Evolutionary conservation across 2,113 vertebrate species (phyloP), one percentile per base, ranked within the genome.

Genomic region (Glaucomys volans): DNA sequence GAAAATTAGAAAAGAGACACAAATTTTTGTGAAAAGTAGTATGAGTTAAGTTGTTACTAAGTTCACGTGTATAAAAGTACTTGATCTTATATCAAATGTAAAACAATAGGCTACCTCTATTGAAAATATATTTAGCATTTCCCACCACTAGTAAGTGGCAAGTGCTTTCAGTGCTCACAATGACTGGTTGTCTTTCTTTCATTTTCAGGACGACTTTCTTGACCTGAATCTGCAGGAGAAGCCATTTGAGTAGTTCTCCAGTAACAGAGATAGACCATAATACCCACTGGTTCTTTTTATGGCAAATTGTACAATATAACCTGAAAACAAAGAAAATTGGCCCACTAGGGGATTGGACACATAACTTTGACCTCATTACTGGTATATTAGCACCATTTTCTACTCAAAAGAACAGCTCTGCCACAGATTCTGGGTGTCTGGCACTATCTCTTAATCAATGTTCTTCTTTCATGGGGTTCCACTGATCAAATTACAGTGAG

Each of bases 291-390:
- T 7, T 50, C 47, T 8, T 16, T n/a, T 40, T 4, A 54, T 6
- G 44, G 30, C 2, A 86, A 93, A 95, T 8, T 96, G 72, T 8
- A 72, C 32, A 32, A 8, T 12, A 3, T 40, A 87, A 26, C 20
- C 59, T 69, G 37, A 91, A 95, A 92, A 94, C 64, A 87, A 74
- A 82, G 59, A 92, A 52, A 66, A 75, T n/a, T 87, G 69, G 13
- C 42, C 71, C 87, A 84, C 40, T 37, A 26, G n/a, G 35, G 4
- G 20, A 87, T n/a, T 91, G 47, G 84, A 91, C 16, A 67, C 11
- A 85, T 1, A 96, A 71, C 24, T 92, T 69, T 85, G 54, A 79
- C 22, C 47, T 89, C 79, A 52, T 88, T 94, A 71, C 30, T 84
- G 32, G 37, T 28, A 24, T 1, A 32, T 76, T 28, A 18, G 13